Percentiles rank a stretch among this genome's conserved stretches.
Evolutionary conservation across 2,113 vertebrate species (phyloP).

Genomic region (Myotis davidii): DNA sequence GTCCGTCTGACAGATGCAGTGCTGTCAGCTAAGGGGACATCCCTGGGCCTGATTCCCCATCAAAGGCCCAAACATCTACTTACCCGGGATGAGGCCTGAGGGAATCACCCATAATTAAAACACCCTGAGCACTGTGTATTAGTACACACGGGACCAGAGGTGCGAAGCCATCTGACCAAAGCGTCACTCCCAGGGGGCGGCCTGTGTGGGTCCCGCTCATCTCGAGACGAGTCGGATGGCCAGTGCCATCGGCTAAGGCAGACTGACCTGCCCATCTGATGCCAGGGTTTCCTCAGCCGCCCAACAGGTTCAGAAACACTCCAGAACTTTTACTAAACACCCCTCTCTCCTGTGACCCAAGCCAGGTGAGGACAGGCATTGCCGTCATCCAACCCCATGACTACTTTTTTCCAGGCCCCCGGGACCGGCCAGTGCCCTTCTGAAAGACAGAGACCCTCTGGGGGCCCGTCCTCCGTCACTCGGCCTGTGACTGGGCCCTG

Average conservation of each 20-base stretch:
- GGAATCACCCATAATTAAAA: not conserved
- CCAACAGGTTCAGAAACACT: not conserved
- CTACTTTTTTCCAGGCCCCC: not conserved
- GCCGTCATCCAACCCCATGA: not conserved
- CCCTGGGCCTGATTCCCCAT: not conserved
- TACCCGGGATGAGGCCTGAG: not conserved
- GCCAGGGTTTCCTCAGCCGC: not conserved
- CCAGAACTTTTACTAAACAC: not conserved
- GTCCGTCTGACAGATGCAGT: not conserved
- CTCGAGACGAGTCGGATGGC: not conserved
- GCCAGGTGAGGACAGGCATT: not conserved
- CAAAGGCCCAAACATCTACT: not conserved
- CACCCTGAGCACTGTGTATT: not conserved
- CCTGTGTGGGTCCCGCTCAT: not conserved
- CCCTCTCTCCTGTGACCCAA: not conserved
- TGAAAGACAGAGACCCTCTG: not conserved
- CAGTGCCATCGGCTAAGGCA: not conserved
- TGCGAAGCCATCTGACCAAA: not conserved
- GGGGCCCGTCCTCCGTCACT: too few relatives aligned
- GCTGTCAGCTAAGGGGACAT: not conserved
- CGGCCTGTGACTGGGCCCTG: not conserved
- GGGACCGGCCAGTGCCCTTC: not conserved
- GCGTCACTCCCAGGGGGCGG: not conserved
- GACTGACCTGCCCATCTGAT: not conserved
- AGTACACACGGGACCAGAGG: not conserved